Percentiles rank a stretch among this genome's conserved stretches.
phyloP scores from a whole-genome alignment of 1,140 invertebrate genomes.

The Drosophila bifasciata region DNA sequence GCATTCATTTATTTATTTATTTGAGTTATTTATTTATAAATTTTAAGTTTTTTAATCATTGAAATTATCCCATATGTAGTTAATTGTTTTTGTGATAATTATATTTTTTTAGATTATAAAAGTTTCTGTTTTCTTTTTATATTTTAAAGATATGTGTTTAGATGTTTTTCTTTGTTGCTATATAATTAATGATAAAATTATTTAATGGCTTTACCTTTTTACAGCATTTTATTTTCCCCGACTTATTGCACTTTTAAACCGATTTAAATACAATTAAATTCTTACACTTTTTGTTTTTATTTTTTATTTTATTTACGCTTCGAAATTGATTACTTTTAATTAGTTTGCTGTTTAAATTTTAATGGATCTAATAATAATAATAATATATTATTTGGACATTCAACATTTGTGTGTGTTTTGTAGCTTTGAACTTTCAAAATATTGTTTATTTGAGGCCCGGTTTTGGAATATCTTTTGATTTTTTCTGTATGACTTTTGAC shows the following conservation, averaged over 20 bases:
- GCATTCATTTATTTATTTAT: no score
- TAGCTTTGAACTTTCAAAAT: slow-evolving; percentile 66
- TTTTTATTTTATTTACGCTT: slow-evolving; percentile 1
- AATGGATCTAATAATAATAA: not conserved
- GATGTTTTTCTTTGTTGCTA: slow-evolving; percentile 18
- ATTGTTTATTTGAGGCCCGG: slow-evolving; percentile 40
- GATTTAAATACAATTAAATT: no score
- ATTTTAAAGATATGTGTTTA: not conserved
- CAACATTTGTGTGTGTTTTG: slow-evolving; percentile 30
- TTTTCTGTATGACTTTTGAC: slow-evolving; percentile 45
- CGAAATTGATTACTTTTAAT: slow-evolving; percentile 2
- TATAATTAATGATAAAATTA: slow-evolving; percentile 9
- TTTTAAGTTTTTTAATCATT: no score
- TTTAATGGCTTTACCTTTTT: not conserved
- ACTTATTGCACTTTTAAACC: no score
- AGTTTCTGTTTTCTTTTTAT: slow-evolving; percentile 9
- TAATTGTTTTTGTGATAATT: no score
- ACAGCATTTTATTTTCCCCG: no score
- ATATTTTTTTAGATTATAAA: no score
- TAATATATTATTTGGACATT: slow-evolving; percentile 25
- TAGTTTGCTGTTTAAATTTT: slow-evolving; percentile 7
- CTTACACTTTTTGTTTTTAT: slow-evolving; percentile 7
- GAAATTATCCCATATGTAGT: no score
- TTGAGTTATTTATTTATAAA: no score
- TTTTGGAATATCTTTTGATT: not conserved